Evolutionary conservation across 1,140 invertebrate species (phyloP), one percentile per base, ranked within the genome.

Genomic region (Dinoponera quadriceps): DNA sequence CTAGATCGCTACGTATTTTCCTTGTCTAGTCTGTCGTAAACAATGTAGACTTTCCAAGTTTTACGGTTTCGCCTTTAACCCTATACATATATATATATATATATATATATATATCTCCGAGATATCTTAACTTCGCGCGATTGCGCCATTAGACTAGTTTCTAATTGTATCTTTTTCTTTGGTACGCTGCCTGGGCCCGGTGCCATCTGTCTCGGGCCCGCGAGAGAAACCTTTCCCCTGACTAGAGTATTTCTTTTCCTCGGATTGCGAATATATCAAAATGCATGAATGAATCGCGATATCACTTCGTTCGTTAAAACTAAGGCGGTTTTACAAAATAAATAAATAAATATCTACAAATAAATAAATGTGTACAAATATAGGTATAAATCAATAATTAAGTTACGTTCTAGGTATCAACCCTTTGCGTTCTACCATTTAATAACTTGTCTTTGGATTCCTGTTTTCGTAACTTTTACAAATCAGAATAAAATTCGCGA

Each of bases 61-160:
- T 44, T 74, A 87, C 77, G 85, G 86, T 88, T n/a, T 59, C 68
- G 84, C 82, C 86, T 90, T 84, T 74, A 89, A 89, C 68, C 84
- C 84, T 90, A 91, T 89, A 88, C 86, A 82, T 90, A 91, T 63
- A 85, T 91, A 89, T 72, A 86, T 88, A n/a, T n/a, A n/a, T 90
- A 91, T 89, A 87, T 86, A 82, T 90, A 91, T 63, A 85, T 91
- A 89, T 73, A 86, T 88, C 82, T 88, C 89, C 84, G 86, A 88
- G 82, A 82, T 44, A 44, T 44, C 84, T 86, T 89, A 89, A 89
- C 78, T 88, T 82, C 59, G 82, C 75, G 71, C 82, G 88, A 89
- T 72, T 66, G 18, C 62, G 29, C 16, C 29, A 68, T 2, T 48
- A 82, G 88, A 86, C 85, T 90, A 89, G 33, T 81, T 80, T 80